Base-by-base conservation (phyloP, 23 tunicate species). In the Pegea sp. region DNA sequence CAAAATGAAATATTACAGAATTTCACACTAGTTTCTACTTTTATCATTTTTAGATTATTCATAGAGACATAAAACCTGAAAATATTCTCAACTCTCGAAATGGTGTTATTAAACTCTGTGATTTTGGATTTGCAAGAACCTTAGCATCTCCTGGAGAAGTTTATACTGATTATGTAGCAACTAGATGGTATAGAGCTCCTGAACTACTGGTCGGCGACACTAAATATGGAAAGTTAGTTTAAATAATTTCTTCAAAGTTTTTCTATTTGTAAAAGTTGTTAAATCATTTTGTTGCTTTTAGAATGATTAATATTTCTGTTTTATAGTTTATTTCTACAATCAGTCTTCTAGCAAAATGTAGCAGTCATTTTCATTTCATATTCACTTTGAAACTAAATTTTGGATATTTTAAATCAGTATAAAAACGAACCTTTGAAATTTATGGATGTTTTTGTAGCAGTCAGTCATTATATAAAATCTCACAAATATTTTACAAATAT, bases 161-260 rank as follows among this genome's bases (percentile, higher is more conserved):
- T 57, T 77, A 76, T 56, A 71, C 81, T 16, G 98, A 89, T 60
- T 89, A 89, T 62, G 98, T 89, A 1, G 98, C 98, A 58, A 89
- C 98, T 28, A 71, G 98, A 44, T 89, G 98, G 98, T 89, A 89
- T 62, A 54, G 98, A n/a, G 98, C 98, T 3, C 98, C 98, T 0
- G 98, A 89, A 56, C 61, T 89, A 42, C 52, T 89, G 34, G 98
- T 89, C 21, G 89, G 89, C 20, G 98, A 89, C 66, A 70, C 81
- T 24, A 77, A 76, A 58, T 89, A 89, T 70, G 98, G 89, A 57
- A 73, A 77, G 95, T 84, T 64, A 16, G 66, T 28, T 62, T 69
- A 24, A 26, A 0, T 16, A n/a, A n/a, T n/a, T n/a, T n/a, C n/a
- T n/a, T n/a, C n/a, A n/a, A n/a, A n/a, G 16, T 52, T 52, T 52